Conservation (phyloP, 2,888 invertebrate species). For the Xiphydria camelus region DNA sequence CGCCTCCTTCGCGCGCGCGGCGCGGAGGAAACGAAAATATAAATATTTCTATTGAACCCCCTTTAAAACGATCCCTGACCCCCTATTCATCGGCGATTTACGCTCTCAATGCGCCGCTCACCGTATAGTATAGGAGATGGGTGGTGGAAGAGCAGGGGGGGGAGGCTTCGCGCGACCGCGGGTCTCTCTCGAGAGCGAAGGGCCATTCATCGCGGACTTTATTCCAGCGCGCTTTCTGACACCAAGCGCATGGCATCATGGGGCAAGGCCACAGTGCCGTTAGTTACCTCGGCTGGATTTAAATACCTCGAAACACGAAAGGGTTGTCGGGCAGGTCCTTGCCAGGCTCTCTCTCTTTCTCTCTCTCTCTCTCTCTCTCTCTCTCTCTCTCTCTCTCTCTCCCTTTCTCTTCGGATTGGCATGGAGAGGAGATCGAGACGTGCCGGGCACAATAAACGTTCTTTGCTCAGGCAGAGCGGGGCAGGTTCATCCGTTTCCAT, state of each 20-base stretch:
- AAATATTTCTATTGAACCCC: conserved; percentile 50
- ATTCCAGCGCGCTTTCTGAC: too few relatives aligned
- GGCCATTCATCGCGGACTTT: too few relatives aligned
- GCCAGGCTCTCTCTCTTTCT: too few relatives aligned
- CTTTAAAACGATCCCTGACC: conserved; percentile 40
- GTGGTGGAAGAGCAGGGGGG: too few relatives aligned
- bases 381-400: too few relatives aligned
- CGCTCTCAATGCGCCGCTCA: conserved; percentile 3
- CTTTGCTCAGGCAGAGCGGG: too few relatives aligned
- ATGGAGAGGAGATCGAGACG: conserved; percentile 25
- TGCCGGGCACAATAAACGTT: conserved; percentile 41
- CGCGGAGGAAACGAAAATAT: conserved; percentile 39
- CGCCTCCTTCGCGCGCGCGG: conserved; percentile 7
- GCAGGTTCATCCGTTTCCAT: conserved; percentile 40
- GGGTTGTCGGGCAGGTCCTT: conserved; percentile 3
- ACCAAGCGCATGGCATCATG: too few relatives aligned
- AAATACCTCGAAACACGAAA: conserved; percentile 8
- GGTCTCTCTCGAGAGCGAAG: too few relatives aligned
- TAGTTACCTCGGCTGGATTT: conserved; percentile 6
- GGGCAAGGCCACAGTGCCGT: conserved; percentile 8
- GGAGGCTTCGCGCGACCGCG: background rate
- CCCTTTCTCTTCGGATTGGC: too few relatives aligned
- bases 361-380: too few relatives aligned
- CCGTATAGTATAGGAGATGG: too few relatives aligned
- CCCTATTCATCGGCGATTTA: conserved; percentile 20